Evolutionary conservation across 2,888 invertebrate genomes (phyloP), one percentile per base, ranked within the genome.

Genomic region (Himalopsyche anomala): DNA sequence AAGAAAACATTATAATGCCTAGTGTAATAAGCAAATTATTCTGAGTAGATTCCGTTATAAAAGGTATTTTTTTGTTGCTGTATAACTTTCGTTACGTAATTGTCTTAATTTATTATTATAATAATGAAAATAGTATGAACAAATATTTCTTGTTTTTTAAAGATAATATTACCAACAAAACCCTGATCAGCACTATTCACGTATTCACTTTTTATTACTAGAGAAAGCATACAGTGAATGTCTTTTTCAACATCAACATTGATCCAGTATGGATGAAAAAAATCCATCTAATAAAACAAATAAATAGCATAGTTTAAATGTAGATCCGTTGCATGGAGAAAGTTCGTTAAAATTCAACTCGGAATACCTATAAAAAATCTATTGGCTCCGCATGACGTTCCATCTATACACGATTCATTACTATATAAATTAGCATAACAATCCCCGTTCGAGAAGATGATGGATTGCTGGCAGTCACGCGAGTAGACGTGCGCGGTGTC

Each of bases 351-450:
- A 85, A 87, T 87, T 87, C 87, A 87, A 87, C 83, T 87, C 81
- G 83, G 38, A 55, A 83, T 81, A 38, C 84, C 85, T 74, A 85
- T 85, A 85, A 85, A 87, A 85, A 84, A 87, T 85, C 80, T 83
- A 87, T 87, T 84, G 87, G 84, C 80, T 83, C 82, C 36, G 81
- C 87, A 82, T 87, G 87, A 87, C 83, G 85, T 85, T 84, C 81
- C 85, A 83, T 86, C 87, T 69, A 84, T 87, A 86, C 86, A 87
- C 86, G 84, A 86, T 87, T 87, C 87, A 87, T 87, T 87, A 87
- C 87, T 84, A 87, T 82, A 86, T 56, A 86, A 85, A 88, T 88
- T 88, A 88, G 88, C 88, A 88, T 88, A 88, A 84, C 87, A 85
- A 87, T 87, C 86, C 62, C 83, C 62, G 80, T 81, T 83, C 74